Conservation (phyloP, 2,888 invertebrate species). For the Acleris emargana region DNA sequence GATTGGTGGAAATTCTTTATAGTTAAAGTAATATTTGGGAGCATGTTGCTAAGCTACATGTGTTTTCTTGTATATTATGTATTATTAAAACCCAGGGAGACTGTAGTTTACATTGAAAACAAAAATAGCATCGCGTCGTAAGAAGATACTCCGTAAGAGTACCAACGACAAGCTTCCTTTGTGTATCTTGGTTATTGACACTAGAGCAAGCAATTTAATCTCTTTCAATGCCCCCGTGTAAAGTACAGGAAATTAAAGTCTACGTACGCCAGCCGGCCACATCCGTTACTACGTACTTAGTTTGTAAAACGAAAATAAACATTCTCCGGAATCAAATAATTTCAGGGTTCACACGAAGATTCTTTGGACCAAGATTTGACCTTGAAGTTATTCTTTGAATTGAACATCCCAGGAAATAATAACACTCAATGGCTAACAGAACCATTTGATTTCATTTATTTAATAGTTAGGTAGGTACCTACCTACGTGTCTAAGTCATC, state of each 20-base stretch:
- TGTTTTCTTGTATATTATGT: slow-evolving; percentile 86
- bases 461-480: too few relatives aligned
- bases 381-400: slow-evolving; percentile 28
- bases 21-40: slow-evolving; percentile 84
- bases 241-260: slow-evolving; percentile 45
- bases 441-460: slow-evolving; percentile 14
- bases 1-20: slow-evolving; percentile 89
- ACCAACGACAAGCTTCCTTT: slow-evolving; percentile 27
- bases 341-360: slow-evolving; percentile 19
- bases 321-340: slow-evolving; percentile 41
- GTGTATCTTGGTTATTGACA: slow-evolving; percentile 20
- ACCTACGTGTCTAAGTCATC: not conserved
- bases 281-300: slow-evolving; percentile 45
- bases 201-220: slow-evolving; percentile 38
- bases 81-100: slow-evolving; percentile 85
- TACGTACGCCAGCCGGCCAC: slow-evolving; percentile 48
- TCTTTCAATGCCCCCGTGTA: slow-evolving; percentile 40
- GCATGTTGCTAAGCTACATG: slow-evolving; percentile 83
- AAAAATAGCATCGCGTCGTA: slow-evolving; percentile 42
- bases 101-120: slow-evolving; percentile 71
- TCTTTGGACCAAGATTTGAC: slow-evolving; percentile 27
- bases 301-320: slow-evolving; percentile 46
- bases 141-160: slow-evolving; percentile 25
- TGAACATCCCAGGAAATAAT: slow-evolving; percentile 20
- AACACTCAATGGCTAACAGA: slow-evolving; percentile 27